Evolutionary conservation across 2,888 invertebrate species (phyloP).

Genomic region (Acanthopleura granulata): DNA sequence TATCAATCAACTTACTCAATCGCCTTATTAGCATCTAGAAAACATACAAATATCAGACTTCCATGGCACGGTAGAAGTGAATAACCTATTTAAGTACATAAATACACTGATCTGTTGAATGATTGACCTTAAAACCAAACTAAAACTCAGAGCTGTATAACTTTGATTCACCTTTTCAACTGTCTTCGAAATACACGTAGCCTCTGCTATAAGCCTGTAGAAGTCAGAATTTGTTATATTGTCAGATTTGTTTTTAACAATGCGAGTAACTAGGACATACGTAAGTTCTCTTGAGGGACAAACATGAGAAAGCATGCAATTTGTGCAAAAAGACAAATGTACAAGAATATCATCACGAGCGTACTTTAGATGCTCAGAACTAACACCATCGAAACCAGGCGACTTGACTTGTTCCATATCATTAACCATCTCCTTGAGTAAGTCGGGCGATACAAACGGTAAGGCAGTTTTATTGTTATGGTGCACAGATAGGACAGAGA

Average conservation of each 20-base stretch:
- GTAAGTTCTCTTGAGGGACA: not conserved
- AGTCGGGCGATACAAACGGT: too few species aligned
- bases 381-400: too few species aligned
- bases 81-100: not conserved
- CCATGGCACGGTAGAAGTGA: not conserved
- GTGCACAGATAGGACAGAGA: too few species aligned
- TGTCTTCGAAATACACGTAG: not conserved
- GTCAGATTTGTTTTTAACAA: not conserved
- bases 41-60: not conserved
- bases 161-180: not conserved
- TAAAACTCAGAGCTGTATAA: not conserved
- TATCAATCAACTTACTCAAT: not conserved
- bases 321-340: too few species aligned
- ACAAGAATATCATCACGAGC: too few species aligned
- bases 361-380: too few species aligned
- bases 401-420: too few species aligned
- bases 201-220: not conserved
- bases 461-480: too few species aligned
- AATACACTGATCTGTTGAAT: not conserved
- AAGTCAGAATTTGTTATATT: not conserved
- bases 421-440: too few species aligned
- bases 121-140: not conserved
- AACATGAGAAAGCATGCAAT: not conserved
- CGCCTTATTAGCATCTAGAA: not conserved
- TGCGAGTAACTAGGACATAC: not conserved